Conservation (phyloP, 2,797 vertebrate species). For the Sebastes vulpes region DNA sequence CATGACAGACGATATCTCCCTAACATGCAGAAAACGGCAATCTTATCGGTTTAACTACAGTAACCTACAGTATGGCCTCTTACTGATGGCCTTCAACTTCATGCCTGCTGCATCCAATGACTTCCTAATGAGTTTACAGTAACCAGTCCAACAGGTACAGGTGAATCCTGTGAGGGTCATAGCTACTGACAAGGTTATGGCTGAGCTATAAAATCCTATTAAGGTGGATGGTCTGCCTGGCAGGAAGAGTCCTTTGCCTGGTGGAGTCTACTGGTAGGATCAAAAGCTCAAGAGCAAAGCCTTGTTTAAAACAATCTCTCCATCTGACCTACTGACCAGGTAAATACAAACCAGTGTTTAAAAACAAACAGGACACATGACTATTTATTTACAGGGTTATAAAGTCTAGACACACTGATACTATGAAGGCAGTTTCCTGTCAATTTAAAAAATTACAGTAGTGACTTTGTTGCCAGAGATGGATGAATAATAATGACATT, state of each 20-base stretch:
- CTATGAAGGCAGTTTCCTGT: background rate
- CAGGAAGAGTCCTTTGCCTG: slow-evolving; percentile 7
- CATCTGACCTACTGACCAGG: slow-evolving; percentile 15
- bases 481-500: background rate
- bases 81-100: background rate
- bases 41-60: background rate
- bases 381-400: background rate
- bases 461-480: background rate
- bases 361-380: background rate
- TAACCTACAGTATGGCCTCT: background rate
- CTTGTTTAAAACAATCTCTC: slow-evolving; percentile 49
- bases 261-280: slow-evolving; percentile 26
- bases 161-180: slow-evolving; percentile 15
- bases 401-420: background rate
- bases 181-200: slow-evolving; percentile 35
- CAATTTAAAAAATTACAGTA: background rate
- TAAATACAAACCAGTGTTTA: background rate
- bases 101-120: background rate
- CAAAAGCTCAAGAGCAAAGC: slow-evolving; percentile 50
- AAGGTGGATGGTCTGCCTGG: slow-evolving; percentile 22
- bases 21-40: background rate
- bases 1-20: background rate
- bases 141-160: slow-evolving; percentile 5
- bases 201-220: slow-evolving; percentile 61
- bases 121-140: background rate